phyloP scores from a whole-genome alignment of 2,888 invertebrate genomes.

The Drosophila pegasa region DNA sequence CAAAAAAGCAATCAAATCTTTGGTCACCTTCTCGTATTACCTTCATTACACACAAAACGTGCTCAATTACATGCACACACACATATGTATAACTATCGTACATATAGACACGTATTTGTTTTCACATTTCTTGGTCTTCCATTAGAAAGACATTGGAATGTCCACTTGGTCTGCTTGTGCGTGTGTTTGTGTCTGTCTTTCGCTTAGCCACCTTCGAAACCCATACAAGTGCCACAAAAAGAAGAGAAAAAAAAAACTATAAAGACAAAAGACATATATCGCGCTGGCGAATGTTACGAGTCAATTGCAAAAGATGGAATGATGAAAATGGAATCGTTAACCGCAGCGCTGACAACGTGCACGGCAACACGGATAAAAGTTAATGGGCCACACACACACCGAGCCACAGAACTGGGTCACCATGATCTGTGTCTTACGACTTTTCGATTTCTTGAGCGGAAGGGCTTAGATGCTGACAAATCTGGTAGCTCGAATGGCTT shows the following conservation, averaged over 20 bases:
- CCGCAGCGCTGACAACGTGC: constrained; percentile 30
- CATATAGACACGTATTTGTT: constrained; percentile 35
- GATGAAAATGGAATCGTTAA: constrained; percentile 40
- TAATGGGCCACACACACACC: constrained; percentile 6
- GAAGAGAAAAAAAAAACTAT: constrained; percentile 1
- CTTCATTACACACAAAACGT: constrained; percentile 6
- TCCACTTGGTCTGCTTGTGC: constrained; percentile 24
- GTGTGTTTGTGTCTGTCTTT: constrained; percentile 29
- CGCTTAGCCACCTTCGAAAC: constrained; percentile 41
- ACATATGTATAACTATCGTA: neutral
- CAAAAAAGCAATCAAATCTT: constrained; percentile 34
- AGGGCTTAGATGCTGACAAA: neutral
- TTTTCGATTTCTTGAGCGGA: neutral
- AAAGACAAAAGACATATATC: constrained; percentile 44
- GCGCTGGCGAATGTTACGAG: constrained; percentile 40
- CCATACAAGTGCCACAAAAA: constrained; percentile 64
- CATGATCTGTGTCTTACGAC: constrained; percentile 6
- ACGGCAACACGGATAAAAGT: constrained; percentile 12
- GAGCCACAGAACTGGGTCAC: constrained; percentile 28
- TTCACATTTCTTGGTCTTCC: constrained; percentile 75
- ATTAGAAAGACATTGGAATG: constrained; percentile 77
- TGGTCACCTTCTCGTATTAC: constrained; percentile 17
- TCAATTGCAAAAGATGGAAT: constrained; percentile 59
- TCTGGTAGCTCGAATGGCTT: neutral
- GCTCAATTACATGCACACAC: neutral